phyloP scores from a whole-genome alignment of 2,888 invertebrate species.

The Cephus pulcher region DNA sequence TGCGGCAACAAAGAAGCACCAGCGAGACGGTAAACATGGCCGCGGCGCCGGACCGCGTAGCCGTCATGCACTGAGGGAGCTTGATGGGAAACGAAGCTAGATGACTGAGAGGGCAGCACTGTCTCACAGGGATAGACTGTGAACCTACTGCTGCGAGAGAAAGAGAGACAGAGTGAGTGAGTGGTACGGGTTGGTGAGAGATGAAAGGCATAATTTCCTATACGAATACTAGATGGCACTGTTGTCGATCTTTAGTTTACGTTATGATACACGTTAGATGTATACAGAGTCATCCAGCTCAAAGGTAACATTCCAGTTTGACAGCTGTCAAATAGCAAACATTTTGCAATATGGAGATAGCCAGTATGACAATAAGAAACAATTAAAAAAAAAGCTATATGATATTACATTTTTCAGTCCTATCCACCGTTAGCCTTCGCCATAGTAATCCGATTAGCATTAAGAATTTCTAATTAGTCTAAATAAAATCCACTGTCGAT shows the following conservation, averaged over 20 bases:
- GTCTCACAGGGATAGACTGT: not conserved
- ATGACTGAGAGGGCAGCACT: not conserved
- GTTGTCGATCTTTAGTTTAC: not conserved
- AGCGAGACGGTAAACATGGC: conserved; percentile 43
- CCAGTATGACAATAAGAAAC: not conserved
- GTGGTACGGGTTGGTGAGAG: not conserved
- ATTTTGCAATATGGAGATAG: not conserved
- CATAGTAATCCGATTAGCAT: not conserved
- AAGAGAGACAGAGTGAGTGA: conserved; percentile 19
- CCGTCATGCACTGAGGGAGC: conserved; percentile 56
- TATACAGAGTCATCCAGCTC: not conserved
- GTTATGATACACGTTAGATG: not conserved
- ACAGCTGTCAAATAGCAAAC: not conserved
- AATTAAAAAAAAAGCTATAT: not conserved
- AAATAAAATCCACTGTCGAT: not conserved
- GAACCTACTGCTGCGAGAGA: conserved; percentile 18
- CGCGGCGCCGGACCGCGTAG: conserved; percentile 36
- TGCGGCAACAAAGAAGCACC: conserved; percentile 35
- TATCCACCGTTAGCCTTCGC: not conserved
- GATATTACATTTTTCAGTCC: not conserved
- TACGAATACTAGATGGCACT: not conserved
- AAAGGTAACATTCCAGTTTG: not conserved
- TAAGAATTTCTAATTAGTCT: not conserved
- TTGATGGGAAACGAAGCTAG: conserved; percentile 15
- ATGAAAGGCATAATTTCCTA: not conserved